These are phyloP conservation scores for Aproaerema taeniolella DNA, from an alignment of 2,888 invertebrate genomes.

Conservation along the genomic window DNA sequence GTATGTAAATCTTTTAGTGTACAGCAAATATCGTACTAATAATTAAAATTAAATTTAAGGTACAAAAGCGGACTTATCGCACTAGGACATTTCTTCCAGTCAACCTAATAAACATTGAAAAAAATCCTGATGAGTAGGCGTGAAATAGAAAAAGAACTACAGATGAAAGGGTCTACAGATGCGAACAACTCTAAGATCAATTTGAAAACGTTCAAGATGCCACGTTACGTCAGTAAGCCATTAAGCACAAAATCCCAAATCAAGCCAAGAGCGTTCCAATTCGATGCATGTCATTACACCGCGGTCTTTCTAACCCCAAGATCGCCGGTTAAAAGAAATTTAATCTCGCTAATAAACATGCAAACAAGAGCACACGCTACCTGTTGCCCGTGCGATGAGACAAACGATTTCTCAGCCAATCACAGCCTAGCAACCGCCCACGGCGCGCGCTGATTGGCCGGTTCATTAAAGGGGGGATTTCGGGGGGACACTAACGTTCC, in stretches of 20 bases:
- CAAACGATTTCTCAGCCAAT: constrained; percentile 60
- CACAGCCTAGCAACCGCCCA: constrained; percentile 63
- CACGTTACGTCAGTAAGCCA: neutral
- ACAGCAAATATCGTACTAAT: too few species aligned
- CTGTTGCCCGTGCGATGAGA: constrained; percentile 75
- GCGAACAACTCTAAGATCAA: too few species aligned
- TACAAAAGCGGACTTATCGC: too few species aligned
- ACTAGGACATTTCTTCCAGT: too few species aligned
- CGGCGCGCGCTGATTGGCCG: constrained; percentile 57
- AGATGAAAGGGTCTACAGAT: too few species aligned
- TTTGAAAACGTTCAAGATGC: too few species aligned
- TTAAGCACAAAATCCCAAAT: neutral
- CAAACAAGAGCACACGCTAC: constrained; percentile 71
- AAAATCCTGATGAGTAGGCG: too few species aligned
- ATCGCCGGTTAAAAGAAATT: constrained; percentile 66
- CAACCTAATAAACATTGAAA: too few species aligned
- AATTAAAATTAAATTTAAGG: too few species aligned
- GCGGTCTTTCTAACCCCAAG: constrained; percentile 26
- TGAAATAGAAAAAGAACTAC: too few species aligned
- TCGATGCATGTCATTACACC: too few species aligned
- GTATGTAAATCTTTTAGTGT: too few species aligned
- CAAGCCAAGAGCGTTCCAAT: neutral
- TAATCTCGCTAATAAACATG: constrained; percentile 75
- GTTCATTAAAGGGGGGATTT: constrained; percentile 41
- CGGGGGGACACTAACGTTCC: constrained; percentile 48